Percentiles rank a stretch among this genome's conserved stretches.
Evolutionary conservation across 2,797 vertebrate species (phyloP).

Genomic region (Anabas testudineus): DNA sequence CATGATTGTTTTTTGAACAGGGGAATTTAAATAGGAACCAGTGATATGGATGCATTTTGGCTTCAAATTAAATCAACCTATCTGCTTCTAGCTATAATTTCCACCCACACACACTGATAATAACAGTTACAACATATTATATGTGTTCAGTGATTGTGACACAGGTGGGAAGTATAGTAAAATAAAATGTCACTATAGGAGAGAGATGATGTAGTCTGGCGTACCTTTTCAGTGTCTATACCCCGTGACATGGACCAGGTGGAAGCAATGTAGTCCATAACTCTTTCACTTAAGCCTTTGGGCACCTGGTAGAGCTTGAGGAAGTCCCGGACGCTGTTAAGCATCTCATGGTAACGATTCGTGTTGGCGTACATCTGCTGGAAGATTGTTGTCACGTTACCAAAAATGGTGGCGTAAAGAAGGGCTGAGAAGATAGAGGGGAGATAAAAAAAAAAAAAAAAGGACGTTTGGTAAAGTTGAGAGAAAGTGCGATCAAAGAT

Average conservation of each 20-base stretch:
- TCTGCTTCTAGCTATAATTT: slow-evolving; percentile 42
- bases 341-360: slow-evolving; percentile 99
- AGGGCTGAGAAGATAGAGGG: slow-evolving; percentile 85
- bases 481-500: not conserved
- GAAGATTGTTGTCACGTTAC: slow-evolving; percentile 98
- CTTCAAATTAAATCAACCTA: slow-evolving; percentile 43
- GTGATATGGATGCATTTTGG: slow-evolving; percentile 23
- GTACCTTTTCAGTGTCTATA: slow-evolving; percentile 88
- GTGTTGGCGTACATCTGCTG: slow-evolving; percentile 99
- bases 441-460: not conserved
- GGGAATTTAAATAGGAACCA: slow-evolving; percentile 34
- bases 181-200: too few relatives aligned
- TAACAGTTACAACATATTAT: too few relatives aligned
- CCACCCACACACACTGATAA: slow-evolving; percentile 23
- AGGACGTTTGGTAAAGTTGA: not conserved
- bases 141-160: not conserved
- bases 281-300: slow-evolving; percentile 95
- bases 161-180: too few relatives aligned
- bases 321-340: slow-evolving; percentile 97
- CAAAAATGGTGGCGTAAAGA: slow-evolving; percentile 98
- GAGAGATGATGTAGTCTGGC: not conserved
- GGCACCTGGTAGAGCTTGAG: slow-evolving; percentile 99
- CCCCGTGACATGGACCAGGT: slow-evolving; percentile 99
- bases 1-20: slow-evolving; percentile 32
- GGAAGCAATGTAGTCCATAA: slow-evolving; percentile 99